These are phyloP conservation scores for Episyrphus balteatus DNA, from an alignment of 1,140 invertebrate species.

Conservation along the genomic window DNA sequence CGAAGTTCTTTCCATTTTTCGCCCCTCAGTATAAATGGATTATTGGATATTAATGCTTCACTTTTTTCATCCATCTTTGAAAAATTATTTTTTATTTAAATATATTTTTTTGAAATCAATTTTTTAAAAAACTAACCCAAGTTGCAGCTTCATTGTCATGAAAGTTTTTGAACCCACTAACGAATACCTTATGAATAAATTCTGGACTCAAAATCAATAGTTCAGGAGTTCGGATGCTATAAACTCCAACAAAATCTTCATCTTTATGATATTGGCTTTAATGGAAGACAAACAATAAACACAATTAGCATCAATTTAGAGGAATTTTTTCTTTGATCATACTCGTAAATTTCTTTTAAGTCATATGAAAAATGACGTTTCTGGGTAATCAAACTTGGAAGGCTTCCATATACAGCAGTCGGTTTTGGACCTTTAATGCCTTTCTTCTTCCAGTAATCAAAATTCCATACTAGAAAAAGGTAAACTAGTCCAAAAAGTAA, in stretches of 20 bases:
- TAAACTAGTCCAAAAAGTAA: conserved; percentile 15
- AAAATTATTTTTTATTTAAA: no score
- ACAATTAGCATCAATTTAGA: neutral
- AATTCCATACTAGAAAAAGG: conserved; percentile 27
- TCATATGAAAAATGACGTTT: conserved; percentile 14
- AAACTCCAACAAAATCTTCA: conserved; percentile 27
- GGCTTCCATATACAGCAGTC: conserved; percentile 20
- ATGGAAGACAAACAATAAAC: no score
- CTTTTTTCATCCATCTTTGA: conserved; percentile 33
- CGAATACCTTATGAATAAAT: conserved; percentile 39
- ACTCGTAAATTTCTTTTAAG: conserved; percentile 28
- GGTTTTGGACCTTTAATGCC: conserved; percentile 28
- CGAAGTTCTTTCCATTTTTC: conserved; percentile 45
- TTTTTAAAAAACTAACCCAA: conserved; percentile 8
- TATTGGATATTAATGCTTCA: conserved; percentile 37
- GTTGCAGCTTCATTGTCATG: conserved; percentile 25
- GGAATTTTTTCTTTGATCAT: no score
- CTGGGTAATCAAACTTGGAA: conserved; percentile 14
- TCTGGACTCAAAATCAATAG: conserved; percentile 41
- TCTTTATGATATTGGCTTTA: conserved; percentile 16
- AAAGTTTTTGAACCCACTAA: conserved; percentile 40
- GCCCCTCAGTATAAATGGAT: conserved; percentile 37
- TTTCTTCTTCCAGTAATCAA: conserved; percentile 28
- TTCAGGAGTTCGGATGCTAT: conserved; percentile 16
- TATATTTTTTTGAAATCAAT: no score